Evolutionary conservation across 1,140 invertebrate species (phyloP).

Genomic region (Drosophila miranda): DNA sequence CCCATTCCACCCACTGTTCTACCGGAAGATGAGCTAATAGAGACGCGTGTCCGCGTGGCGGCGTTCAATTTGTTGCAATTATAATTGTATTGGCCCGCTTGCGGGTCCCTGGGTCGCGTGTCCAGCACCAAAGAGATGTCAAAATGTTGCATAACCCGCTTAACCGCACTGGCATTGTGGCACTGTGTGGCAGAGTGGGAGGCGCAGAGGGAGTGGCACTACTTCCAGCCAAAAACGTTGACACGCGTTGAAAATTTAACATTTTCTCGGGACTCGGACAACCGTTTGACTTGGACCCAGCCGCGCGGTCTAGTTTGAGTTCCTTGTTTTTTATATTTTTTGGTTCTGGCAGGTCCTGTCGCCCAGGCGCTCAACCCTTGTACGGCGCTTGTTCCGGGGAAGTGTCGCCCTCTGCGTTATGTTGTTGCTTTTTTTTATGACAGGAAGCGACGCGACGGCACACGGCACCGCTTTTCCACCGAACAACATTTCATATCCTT

Average conservation of each 20-base stretch:
- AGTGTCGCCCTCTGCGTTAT: slow-evolving; percentile 11
- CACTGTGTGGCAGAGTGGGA: slow-evolving; percentile 4
- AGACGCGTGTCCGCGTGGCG: slow-evolving; percentile 57
- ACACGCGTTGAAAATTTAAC: slow-evolving; percentile 50
- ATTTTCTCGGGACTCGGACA: slow-evolving; percentile 13
- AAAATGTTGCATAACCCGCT: slow-evolving; percentile 73
- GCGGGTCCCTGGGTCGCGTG: slow-evolving; percentile 43
- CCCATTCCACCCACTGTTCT: slow-evolving; percentile 28
- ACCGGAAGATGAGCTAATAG: slow-evolving; percentile 69
- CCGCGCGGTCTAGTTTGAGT: too few species aligned
- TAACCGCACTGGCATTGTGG: slow-evolving; percentile 45
- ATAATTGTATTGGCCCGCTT: slow-evolving; percentile 63
- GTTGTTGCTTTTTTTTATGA: slow-evolving; percentile 60
- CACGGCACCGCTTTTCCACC: slow-evolving; percentile 48
- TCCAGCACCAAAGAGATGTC: slow-evolving; percentile 39
- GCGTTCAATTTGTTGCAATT: slow-evolving; percentile 77
- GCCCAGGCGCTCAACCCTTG: slow-evolving; percentile 40
- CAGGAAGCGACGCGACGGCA: slow-evolving; percentile 59
- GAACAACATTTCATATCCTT: slow-evolving; percentile 61
- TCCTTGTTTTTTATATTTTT: slow-evolving; percentile 41
- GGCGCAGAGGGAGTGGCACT: slow-evolving; percentile 34
- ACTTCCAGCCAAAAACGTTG: slow-evolving; percentile 54
- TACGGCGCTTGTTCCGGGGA: slow-evolving; percentile 41
- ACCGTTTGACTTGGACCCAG: slow-evolving; percentile 37
- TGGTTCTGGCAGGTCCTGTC: slow-evolving; percentile 30